Percentiles rank a stretch among this genome's conserved stretches.
Evolutionary conservation across 2,113 vertebrate species (phyloP).

Genomic region (Drymodes brunneopygia): DNA sequence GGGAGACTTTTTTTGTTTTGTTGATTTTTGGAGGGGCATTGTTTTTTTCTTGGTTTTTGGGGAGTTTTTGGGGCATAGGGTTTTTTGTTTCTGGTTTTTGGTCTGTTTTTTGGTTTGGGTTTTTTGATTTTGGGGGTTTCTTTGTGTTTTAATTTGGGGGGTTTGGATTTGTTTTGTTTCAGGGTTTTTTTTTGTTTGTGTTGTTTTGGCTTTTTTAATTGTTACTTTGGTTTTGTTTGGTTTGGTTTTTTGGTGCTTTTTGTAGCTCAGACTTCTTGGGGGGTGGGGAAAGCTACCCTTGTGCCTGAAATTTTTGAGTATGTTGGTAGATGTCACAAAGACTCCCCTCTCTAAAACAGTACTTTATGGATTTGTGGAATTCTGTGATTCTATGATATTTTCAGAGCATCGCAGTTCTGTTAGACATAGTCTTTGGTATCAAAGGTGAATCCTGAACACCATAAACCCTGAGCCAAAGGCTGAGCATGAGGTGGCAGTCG

Average conservation of each 20-base stretch:
- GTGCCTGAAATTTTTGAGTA: background rate
- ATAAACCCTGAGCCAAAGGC: background rate
- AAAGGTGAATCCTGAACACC: background rate
- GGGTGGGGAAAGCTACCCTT: rapidly evolving
- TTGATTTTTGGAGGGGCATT: background rate
- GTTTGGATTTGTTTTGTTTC: background rate
- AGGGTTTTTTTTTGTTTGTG: background rate
- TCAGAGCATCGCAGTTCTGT: background rate
- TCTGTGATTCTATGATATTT: background rate
- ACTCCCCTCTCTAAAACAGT: background rate
- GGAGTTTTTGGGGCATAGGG: rapidly evolving
- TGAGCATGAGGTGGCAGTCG: background rate
- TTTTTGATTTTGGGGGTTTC: background rate
- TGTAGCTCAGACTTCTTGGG: background rate
- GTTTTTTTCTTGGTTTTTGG: rapidly evolving
- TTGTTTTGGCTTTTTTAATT: background rate
- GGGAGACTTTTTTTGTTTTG: background rate
- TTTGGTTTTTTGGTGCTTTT: background rate
- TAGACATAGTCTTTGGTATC: background rate
- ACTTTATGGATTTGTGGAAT: background rate
- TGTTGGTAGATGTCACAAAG: background rate
- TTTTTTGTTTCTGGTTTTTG: background rate
- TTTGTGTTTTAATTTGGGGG: background rate
- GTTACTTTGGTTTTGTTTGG: background rate
- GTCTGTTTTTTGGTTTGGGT: too few relatives aligned